Conservation (phyloP, 64 coral and sea anemone species). For the Porites lutea region DNA sequence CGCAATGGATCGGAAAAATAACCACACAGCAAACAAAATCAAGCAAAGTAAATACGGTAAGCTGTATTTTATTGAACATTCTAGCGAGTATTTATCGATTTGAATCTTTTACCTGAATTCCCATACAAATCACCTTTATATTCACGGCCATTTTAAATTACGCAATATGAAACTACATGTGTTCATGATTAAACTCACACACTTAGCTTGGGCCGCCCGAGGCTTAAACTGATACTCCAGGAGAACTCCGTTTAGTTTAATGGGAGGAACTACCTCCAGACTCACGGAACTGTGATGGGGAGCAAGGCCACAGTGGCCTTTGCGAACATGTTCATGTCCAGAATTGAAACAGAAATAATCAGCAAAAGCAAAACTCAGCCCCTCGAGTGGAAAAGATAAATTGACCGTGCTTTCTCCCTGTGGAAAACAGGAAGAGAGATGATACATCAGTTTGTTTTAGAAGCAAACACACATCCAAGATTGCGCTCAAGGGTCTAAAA, state of each 20-base stretch:
- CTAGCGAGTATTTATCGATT: no score
- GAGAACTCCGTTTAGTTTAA: neutral
- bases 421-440: neutral
- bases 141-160: no score
- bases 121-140: no score
- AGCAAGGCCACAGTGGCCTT: neutral
- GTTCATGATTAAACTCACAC: no score
- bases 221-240: neutral
- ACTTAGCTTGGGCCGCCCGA: no score
- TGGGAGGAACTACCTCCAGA: slow-evolving; percentile 2
- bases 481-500: no score
- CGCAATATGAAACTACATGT: no score
- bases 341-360: neutral
- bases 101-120: no score
- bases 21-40: no score
- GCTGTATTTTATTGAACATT: no score
- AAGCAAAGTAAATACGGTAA: no score
- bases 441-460: neutral
- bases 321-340: neutral
- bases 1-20: no score
- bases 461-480: neutral
- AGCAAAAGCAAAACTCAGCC: neutral
- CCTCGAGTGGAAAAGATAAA: neutral
- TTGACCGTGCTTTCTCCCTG: neutral
- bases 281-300: neutral